These are phyloP conservation scores for Trypoxylus dichotomus DNA, from an alignment of 1,140 invertebrate genomes.

Conservation along the genomic window DNA sequence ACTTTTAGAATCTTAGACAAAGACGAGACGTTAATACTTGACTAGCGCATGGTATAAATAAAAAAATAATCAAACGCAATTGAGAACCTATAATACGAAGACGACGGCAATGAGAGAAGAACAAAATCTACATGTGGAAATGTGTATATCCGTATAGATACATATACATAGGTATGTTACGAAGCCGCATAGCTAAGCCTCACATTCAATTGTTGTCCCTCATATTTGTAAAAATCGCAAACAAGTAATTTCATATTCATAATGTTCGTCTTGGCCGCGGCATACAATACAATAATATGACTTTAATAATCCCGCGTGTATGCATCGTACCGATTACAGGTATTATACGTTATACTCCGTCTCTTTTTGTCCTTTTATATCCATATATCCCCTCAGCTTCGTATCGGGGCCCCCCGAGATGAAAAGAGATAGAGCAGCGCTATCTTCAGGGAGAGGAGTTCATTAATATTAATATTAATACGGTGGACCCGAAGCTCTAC, in stretches of 20 bases:
- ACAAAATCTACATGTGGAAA: too few relatives aligned
- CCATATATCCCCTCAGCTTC: not conserved
- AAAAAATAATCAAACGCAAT: too few relatives aligned
- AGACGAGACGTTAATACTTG: too few relatives aligned
- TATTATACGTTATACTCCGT: not conserved
- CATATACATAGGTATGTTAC: too few relatives aligned
- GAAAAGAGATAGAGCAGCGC: not conserved
- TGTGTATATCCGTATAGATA: too few relatives aligned
- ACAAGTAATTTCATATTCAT: slow-evolving; percentile 38
- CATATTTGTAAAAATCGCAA: slow-evolving; percentile 34
- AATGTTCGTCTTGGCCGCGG: slow-evolving; percentile 31
- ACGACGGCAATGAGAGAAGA: too few relatives aligned
- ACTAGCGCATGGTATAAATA: too few relatives aligned
- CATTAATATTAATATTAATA: slow-evolving; percentile 28
- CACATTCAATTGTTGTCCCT: slow-evolving; percentile 35
- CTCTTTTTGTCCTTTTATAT: too few relatives aligned
- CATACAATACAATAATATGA: slow-evolving; percentile 36
- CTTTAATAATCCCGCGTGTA: slow-evolving; percentile 36
- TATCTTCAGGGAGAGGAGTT: not conserved
- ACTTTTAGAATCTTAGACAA: too few relatives aligned
- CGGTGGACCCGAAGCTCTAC: not conserved
- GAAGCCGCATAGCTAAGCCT: too few relatives aligned
- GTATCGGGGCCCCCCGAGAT: not conserved
- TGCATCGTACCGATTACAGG: slow-evolving; percentile 29
- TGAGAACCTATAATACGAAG: too few relatives aligned